Evolutionary conservation across 2,797 vertebrate genomes (phyloP), one percentile per base, ranked within the genome.

Genomic region (Gymnopithys bicolor): DNA sequence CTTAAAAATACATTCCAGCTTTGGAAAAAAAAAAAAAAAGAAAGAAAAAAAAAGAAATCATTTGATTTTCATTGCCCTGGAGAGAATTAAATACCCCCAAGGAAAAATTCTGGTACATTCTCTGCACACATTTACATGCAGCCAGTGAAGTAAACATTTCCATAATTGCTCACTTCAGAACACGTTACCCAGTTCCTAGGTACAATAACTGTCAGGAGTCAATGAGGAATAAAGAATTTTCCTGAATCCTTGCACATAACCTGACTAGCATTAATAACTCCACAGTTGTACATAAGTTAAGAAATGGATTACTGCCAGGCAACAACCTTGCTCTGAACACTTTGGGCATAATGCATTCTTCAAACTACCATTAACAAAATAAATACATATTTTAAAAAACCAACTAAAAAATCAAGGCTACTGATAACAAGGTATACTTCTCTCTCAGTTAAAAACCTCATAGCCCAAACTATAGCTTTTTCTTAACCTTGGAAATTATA

Each of bases 81-180:
- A 98, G 98, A 98, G 98, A 98, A 98, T 98, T 98, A 98, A 98
- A 98, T 98, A 98, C 98, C 98, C 98, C 98, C 96, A 98, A 98
- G 98, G 98, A 98, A 98, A 98, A 98, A 98, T 98, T 97, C 98
- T 98, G 97, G 98, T 98, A 98, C 98, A 98, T 98, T 98, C 98
- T 98, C 97, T 97, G 98, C 97, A 97, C 98, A 98, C 98, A 98
- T 98, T 98, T 98, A 98, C 98, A 98, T 98, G 98, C 98, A 98
- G 98, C 97, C 97, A 98, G 98, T 97, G 98, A 98, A 98, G 98
- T 99, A 99, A 99, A 99, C 98, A 99, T 98, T 99, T 99, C 98
- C 98, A 98, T 98, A 98, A 99, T 98, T 98, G 98, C 98, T 98
- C 98, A 98, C 98, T 99, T 99, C 98, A 98, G 98, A 99, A 99